Evolutionary conservation across 2,797 vertebrate species (phyloP), one percentile per base, ranked within the genome.

Genomic region (Tadarida brasiliensis): DNA sequence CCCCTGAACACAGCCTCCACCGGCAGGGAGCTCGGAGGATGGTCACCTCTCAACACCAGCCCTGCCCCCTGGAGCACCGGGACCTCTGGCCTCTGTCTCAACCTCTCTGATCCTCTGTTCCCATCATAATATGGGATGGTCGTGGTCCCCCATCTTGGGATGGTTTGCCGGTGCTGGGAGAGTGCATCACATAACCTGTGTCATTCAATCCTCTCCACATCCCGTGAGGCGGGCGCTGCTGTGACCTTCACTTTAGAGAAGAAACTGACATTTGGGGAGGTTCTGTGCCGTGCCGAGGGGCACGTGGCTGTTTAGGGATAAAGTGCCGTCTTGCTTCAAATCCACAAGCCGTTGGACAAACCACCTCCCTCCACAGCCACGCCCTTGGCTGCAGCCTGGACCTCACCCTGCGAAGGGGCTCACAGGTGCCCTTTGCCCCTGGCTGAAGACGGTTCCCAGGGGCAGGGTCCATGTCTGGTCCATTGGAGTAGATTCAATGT

Each of bases 31-130:
- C 54, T 35, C 12, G 28, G 51, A 19, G 11, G 26, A 11, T 26
- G 14, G 14, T 4, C 30, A 28, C 17, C 22, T 65, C 61, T 59
- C 39, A 28, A 1, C 67, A 11, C 15, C 7, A 20, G n/a, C 2
- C 20, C 47, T 11, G 0, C 1, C 33, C 1, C n/a, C 11, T 2
- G 17, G 28, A 17, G 11, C 49, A 16, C 82, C 0, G 2, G 22
- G 30, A 2, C 17, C 68, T 24, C 1, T 1, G 6, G 15, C 74
- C 51, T n/a, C 51, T n/a, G n/a, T 57, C 22, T 3, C 35, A 2
- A 12, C 49, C 49, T 30, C 17, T 39, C 51, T 22, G 15, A 39
- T 33, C 57, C 57, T 30, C 17, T 2, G 44, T n/a, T 20, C 30
- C 63, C 86, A 20, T 39, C 65, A 54, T 35, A 17, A 56, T 2